Conservation (phyloP, 1,140 invertebrate species). For the Trialeurodes vaporariorum region DNA sequence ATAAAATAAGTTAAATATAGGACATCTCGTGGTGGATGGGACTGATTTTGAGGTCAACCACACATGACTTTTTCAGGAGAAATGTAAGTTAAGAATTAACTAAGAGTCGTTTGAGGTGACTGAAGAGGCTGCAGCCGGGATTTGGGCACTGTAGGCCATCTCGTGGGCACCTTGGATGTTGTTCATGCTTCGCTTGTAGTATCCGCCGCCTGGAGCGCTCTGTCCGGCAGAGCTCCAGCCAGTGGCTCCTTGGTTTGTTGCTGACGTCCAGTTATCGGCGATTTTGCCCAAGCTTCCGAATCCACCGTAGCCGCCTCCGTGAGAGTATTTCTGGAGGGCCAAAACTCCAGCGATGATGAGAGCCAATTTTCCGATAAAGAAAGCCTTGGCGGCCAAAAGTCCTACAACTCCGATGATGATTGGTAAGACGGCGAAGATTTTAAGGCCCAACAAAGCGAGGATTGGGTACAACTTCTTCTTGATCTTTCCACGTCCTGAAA, state of each 20-base stretch:
- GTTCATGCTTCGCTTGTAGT: slow-evolving; percentile 36
- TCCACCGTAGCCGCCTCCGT: slow-evolving; percentile 33
- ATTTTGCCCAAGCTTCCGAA: slow-evolving; percentile 30
- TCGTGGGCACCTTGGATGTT: slow-evolving; percentile 41
- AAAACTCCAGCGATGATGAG: slow-evolving; percentile 52
- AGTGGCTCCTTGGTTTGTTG: slow-evolving; percentile 18
- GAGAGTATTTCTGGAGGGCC: slow-evolving; percentile 51
- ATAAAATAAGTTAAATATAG: too few relatives aligned
- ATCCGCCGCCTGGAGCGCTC: slow-evolving; percentile 28
- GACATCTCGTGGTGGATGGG: too few relatives aligned
- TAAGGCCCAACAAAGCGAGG: slow-evolving; percentile 49
- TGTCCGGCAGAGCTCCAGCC: slow-evolving; percentile 22
- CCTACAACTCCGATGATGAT: slow-evolving; percentile 52
- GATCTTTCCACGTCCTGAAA: slow-evolving; percentile 53
- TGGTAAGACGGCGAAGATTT: slow-evolving; percentile 52
- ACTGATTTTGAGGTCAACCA: too few relatives aligned
- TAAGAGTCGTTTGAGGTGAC: too few relatives aligned
- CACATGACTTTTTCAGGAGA: not conserved
- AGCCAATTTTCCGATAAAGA: slow-evolving; percentile 60
- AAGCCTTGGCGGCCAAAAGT: slow-evolving; percentile 57
- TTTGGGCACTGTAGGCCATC: slow-evolving; percentile 47
- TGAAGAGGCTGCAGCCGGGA: slow-evolving; percentile 10
- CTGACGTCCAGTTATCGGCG: slow-evolving; percentile 2
- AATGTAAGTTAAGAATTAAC: not conserved
- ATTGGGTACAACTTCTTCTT: slow-evolving; percentile 56